A percentile compares a stretch with the other conserved stretches of the same genome.
These are phyloP conservation scores for Globodera rostochiensis DNA, from an alignment of 1,140 invertebrate species.

Conservation along the genomic window DNA sequence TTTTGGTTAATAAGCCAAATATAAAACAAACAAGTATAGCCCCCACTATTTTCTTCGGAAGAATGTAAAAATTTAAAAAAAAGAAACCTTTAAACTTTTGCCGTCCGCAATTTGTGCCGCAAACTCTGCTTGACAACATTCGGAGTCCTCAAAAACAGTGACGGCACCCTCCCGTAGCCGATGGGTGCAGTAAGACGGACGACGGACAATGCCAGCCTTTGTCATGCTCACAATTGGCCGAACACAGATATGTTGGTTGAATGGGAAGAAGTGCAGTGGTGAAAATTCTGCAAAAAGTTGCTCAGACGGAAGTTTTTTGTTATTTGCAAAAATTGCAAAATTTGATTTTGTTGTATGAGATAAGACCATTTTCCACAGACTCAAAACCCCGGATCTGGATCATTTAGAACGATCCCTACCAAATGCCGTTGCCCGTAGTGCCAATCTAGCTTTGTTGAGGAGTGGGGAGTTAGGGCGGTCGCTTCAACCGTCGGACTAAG, in stretches of 20 bases:
- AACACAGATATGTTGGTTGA: background rate
- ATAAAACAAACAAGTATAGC: too few relatives aligned
- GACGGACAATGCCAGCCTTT: background rate
- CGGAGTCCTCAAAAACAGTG: constrained; percentile 6
- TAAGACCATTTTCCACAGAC: background rate
- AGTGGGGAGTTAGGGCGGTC: constrained; percentile 46
- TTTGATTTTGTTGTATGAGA: background rate
- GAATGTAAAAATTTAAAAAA: background rate
- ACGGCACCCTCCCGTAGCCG: constrained; percentile 18
- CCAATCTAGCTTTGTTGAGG: background rate
- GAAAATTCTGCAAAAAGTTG: constrained; percentile 16
- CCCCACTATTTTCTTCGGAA: too few relatives aligned
- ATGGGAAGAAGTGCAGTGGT: too few relatives aligned
- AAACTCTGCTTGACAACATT: constrained; percentile 12
- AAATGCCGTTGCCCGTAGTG: constrained; percentile 37
- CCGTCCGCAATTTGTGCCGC: constrained; percentile 27
- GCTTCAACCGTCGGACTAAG: constrained; percentile 38
- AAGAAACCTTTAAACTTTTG: constrained; percentile 21
- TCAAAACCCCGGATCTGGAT: background rate
- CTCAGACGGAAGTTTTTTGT: background rate
- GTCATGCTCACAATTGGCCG: background rate
- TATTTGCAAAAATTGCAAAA: background rate
- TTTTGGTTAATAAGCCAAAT: constrained; percentile 4
- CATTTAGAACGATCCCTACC: background rate
- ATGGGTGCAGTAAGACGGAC: constrained; percentile 19